Base-by-base conservation (phyloP, 2,888 invertebrate genomes). In the Melinaea marsaeus region DNA sequence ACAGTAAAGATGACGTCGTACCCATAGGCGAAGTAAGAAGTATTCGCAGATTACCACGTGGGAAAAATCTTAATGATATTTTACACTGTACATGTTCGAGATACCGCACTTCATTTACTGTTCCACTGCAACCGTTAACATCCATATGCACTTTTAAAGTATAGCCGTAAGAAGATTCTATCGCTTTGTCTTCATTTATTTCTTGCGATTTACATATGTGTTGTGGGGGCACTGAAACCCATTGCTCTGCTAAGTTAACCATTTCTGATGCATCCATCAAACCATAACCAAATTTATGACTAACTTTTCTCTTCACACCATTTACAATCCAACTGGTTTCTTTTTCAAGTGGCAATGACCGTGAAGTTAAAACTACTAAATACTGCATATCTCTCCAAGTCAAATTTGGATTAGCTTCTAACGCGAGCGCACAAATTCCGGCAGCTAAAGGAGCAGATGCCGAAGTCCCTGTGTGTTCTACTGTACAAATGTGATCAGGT, bases 361-460 rank as follows among this genome's bases (percentile, higher is more conserved):
- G 92, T 48, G 98, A 98, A 0, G 98, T 97, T 74, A 98, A 92
- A 4, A 99, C 97, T 32, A 98, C 98, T 72, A 98, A 91, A 84
- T 99, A 98, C 86, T 99, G 99, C 95, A 99, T 96, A 87, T 99
- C 99, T 75, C 99, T 92, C 99, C 99, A 99, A 0, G 99, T 98
- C 46, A 99, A 90, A 51, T 94, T 93, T 3, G 98, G 96, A 85
- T 98, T 98, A 0, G 98, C 98, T 92, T 98, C 98, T 58, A 98
- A 91, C 0, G 98, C 97, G 67, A 98, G 84, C 0, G 98, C 98
- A 76, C 97, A 96, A 62, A 98, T 97, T 47, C 97, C 98, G 32
- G 98, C 98, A 0, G 98, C 98, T 66, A 99, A 86, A 0, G 98
- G 98, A 1, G 98, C 98, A 2, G 97, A 98, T 0, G 98, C 98